Percentiles rank a stretch among this genome's conserved stretches.
phyloP scores from a whole-genome alignment of 1,140 invertebrate species.

The Lordiphosa clarofinis region DNA sequence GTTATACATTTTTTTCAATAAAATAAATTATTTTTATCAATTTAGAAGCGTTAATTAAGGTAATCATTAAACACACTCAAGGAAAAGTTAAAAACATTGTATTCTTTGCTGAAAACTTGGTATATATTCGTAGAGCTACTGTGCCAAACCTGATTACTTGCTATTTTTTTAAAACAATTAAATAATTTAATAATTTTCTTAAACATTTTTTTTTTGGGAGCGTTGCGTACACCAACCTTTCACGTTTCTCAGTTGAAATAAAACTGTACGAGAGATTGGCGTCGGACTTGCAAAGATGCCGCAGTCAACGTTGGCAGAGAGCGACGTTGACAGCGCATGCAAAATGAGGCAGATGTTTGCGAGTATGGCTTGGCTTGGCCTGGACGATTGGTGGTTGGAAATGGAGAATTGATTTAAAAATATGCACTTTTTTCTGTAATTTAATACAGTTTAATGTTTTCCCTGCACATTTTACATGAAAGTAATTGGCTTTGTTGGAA shows the following conservation, averaged over 20 bases:
- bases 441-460: background rate
- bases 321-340: conserved; percentile 8
- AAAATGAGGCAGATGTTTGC: conserved; percentile 36
- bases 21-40: conserved; percentile 1
- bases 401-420: background rate
- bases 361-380: conserved; percentile 4
- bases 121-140: no score
- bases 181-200: background rate
- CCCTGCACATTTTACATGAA: background rate
- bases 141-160: no score
- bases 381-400: no score
- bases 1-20: conserved; percentile 13
- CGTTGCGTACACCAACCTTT: conserved; percentile 54
- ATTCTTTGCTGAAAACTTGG: no score
- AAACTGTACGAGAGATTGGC: conserved; percentile 55
- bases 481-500: background rate
- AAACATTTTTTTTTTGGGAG: background rate
- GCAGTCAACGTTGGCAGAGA: conserved; percentile 29
- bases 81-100: no score
- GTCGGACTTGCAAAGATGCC: conserved; percentile 28
- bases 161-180: no score
- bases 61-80: no score
- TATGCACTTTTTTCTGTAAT: background rate
- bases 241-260: conserved; percentile 40
- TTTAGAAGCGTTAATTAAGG: no score